Evolutionary conservation across 1,140 invertebrate species (phyloP), one percentile per base, ranked within the genome.

Genomic region (Thaumatotibia leucotreta): DNA sequence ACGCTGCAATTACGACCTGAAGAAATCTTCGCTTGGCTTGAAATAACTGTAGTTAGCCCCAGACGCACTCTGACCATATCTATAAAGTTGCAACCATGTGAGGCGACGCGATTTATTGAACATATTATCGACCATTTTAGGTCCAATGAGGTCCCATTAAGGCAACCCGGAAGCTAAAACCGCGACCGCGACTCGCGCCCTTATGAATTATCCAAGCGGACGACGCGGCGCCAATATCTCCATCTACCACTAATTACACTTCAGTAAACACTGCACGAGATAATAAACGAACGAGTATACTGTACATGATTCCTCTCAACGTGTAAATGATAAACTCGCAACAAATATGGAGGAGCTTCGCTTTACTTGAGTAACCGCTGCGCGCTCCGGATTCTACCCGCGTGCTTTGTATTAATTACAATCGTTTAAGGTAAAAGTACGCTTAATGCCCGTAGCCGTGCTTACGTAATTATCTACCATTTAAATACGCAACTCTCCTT

Each of bases 151-250:
- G 22, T 61, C 69, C 35, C 68, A 83, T 80, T n/a, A 79, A 76
- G 81, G 80, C 11, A 66, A 77, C 74, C 80, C 78, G 85, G 82
- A 86, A 88, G 79, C 68, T 69, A n/a, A n/a, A n/a, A n/a, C n/a
- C 73, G 72, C 69, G 72, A 74, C 24, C 33, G 65, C 49, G 35
- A 67, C 69, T 69, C 69, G 68, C 71, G 77, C 67, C 76, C 79
- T 85, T 79, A 88, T 88, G 83, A 88, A 88, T 88, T 84, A 88
- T 81, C 85, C 85, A 88, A 86, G 72, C 72, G 74, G 39, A 24
- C 23, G 54, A 72, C 81, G 82, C 77, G 85, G 85, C 84, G 85
- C 80, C 84, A 70, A 79, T 77, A 79, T 70, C 17, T 49, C 35
- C 8, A 58, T 29, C 52, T 31, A 58, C 23, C 52, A 58, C 29